Conservation (phyloP, 92 coral and sea anemone species). For the Epizoanthus rinbou region DNA sequence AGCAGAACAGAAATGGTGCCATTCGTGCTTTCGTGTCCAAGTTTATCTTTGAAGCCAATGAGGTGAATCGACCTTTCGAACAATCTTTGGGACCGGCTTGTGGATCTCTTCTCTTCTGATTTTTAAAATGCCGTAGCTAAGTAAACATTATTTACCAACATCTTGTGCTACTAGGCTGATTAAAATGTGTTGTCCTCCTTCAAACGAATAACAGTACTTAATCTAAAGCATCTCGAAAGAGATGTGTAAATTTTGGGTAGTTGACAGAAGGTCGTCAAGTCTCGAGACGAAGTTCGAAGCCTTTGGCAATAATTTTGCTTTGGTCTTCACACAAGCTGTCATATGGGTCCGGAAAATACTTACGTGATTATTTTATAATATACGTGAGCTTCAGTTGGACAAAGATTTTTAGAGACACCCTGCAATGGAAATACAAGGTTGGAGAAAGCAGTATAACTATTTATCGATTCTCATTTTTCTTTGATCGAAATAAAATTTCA, state of each 20-base stretch:
- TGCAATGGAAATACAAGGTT: not conserved
- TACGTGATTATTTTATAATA: conserved; percentile 2
- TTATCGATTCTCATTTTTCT: not conserved
- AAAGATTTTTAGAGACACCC: no score
- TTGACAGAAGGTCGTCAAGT: conserved; percentile 6
- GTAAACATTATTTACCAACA: conserved; percentile 4
- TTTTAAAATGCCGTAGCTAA: conserved; percentile 17
- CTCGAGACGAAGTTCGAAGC: not conserved
- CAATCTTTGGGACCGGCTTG: not conserved
- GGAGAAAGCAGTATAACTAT: not conserved
- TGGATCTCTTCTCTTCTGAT: not conserved
- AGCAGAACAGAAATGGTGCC: conserved; percentile 21
- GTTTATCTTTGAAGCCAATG: conserved; percentile 22
- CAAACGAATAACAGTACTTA: not conserved
- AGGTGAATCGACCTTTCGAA: conserved; percentile 45
- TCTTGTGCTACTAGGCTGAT: not conserved
- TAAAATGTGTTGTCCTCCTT: not conserved
- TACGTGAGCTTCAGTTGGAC: conserved; percentile 11
- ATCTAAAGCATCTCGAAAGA: not conserved
- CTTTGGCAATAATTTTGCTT: conserved; percentile 16
- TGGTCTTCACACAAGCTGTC: not conserved
- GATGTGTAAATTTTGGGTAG: not conserved
- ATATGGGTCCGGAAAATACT: conserved; percentile 6
- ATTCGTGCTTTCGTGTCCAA: conserved; percentile 26
- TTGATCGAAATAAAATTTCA: not conserved